Evolutionary conservation across 2,113 vertebrate species (phyloP), one percentile per base, ranked within the genome.

Genomic region (Scopus umbretta): DNA sequence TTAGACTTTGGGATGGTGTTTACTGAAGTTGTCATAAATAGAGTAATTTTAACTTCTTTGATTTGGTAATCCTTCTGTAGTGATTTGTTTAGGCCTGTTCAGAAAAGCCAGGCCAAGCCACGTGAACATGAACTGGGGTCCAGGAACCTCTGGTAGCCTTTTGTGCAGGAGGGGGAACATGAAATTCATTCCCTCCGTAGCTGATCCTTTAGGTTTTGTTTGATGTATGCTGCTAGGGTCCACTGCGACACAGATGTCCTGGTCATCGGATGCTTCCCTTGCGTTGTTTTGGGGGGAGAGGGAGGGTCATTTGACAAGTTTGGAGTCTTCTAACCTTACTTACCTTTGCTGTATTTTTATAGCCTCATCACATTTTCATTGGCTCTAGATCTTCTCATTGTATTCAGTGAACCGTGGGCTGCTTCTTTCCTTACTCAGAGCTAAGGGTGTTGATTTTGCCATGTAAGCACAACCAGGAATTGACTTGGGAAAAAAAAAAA

Each of bases 1-100:
- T 80, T 80, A 95, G 90, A 56, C 34, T 87, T 82, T 66, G 79
- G 73, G 82, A 76, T 81, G 55, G 74, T 88, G 80, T 88, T 97
- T 94, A 95, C 92, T 62, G 16, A 94, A 92, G 73, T 86, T 68
- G 66, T 88, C 56, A 82, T 70, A 94, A 79, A 84, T 72, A 82
- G 49, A 86, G 55, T 94, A 81, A 89, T 95, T 90, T 78, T 75
- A 94, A 92, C 42, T 65, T 86, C 50, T 93, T 92, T 80, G 61
- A 80, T 95, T 68, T 80, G 78, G 73, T 85, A 45, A 53, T 62
- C 56, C 23, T 92, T 68, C 34, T 59, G 13, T 40, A 68, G 21
- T 36, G 40, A 40, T 85, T 70, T 52, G 38, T 80, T 89, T 50
- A 82, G 50, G 23, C 16, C 76, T 84, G 47, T 66, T 90, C 70